Conservation (phyloP, 2,888 invertebrate genomes). For the Platycnemis pennipes region DNA sequence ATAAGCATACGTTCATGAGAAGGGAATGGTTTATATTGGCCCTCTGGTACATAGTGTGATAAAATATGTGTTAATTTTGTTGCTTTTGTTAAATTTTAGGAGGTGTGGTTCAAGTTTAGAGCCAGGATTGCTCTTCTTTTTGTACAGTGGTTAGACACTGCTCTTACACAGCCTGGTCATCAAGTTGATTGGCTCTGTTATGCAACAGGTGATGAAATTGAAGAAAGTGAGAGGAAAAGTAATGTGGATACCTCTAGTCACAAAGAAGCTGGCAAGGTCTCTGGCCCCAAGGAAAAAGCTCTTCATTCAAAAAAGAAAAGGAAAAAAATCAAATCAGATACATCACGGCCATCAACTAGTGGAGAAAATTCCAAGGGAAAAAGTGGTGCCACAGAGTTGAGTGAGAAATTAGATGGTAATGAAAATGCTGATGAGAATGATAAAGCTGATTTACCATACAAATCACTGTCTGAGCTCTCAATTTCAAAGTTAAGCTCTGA, state of each 20-base stretch:
- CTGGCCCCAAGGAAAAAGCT: background rate
- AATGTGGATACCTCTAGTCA: background rate
- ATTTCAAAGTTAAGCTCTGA: background rate
- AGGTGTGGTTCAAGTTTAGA: background rate
- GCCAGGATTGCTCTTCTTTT: background rate
- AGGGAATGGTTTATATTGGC: too few species aligned
- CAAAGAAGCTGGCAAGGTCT: background rate
- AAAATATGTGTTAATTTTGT: background rate
- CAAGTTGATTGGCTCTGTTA: constrained; percentile 47
- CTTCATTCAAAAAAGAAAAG: background rate
- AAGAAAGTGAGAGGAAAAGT: background rate
- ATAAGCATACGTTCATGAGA: too few species aligned
- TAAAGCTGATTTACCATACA: background rate
- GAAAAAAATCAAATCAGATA: background rate
- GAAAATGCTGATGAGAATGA: background rate
- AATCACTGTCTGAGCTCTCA: background rate
- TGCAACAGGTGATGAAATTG: background rate
- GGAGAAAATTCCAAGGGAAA: background rate
- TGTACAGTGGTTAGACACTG: background rate
- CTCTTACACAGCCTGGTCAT: constrained; percentile 13
- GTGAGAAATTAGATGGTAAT: background rate
- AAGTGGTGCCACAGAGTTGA: background rate
- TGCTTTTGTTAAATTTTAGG: background rate
- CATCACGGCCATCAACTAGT: background rate
- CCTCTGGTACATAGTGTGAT: too few species aligned